phyloP scores from a whole-genome alignment of 1,140 invertebrate genomes.

The Drosophila nigrodunni region DNA sequence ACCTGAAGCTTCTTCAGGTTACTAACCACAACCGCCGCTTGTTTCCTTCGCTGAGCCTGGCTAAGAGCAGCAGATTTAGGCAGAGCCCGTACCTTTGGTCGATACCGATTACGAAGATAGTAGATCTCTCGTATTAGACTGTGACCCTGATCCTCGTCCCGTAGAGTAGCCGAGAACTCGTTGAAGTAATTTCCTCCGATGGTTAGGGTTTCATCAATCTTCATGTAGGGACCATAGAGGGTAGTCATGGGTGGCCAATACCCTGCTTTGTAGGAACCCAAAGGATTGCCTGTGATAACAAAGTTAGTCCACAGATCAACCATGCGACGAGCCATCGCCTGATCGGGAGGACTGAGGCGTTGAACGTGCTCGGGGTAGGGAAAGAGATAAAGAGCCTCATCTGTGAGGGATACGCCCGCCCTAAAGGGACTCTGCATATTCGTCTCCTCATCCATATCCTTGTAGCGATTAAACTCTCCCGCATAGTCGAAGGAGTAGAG shows the following conservation, averaged over 20 bases:
- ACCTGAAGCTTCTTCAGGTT: slow-evolving; percentile 34
- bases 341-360: slow-evolving; percentile 73
- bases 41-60: slow-evolving; percentile 45
- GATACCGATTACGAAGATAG: slow-evolving; percentile 63
- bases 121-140: slow-evolving; percentile 77
- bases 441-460: slow-evolving; percentile 79
- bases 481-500: slow-evolving; percentile 82
- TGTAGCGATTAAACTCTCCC: slow-evolving; percentile 82
- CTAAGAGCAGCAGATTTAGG: slow-evolving; percentile 15
- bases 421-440: slow-evolving; percentile 83
- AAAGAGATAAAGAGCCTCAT: slow-evolving; percentile 80
- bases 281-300: slow-evolving; percentile 75
- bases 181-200: slow-evolving; percentile 78
- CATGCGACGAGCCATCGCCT: slow-evolving; percentile 76
- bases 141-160: slow-evolving; percentile 71
- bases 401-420: slow-evolving; percentile 78
- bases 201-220: slow-evolving; percentile 77
- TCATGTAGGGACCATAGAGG: slow-evolving; percentile 79
- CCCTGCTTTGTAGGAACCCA: slow-evolving; percentile 63
- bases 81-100: slow-evolving; percentile 24
- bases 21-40: slow-evolving; percentile 25
- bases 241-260: slow-evolving; percentile 84
- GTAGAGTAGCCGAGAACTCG: slow-evolving; percentile 75
- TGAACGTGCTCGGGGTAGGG: slow-evolving; percentile 78
- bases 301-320: slow-evolving; percentile 84